Percentiles rank a stretch among this genome's conserved stretches.
Conservation (phyloP, 1,140 invertebrate species). For the Arion vulgaris region DNA sequence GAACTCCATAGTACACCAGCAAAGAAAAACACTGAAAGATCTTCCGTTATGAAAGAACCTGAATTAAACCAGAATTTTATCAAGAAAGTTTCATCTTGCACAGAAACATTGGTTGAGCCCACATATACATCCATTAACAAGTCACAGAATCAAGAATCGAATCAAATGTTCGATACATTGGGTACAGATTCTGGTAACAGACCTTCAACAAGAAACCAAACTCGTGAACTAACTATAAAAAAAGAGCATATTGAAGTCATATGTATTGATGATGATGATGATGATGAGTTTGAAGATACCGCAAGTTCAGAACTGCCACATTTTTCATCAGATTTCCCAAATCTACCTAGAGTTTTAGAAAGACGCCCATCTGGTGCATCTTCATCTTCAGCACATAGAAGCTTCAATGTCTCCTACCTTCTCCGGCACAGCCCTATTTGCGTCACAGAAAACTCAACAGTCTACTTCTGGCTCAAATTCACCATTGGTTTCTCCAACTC, state of each 20-base stretch:
- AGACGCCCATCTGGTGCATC: neutral
- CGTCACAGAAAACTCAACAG: neutral
- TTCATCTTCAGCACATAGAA: neutral
- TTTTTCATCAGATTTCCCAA: neutral
- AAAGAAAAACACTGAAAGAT: neutral
- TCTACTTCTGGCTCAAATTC: neutral
- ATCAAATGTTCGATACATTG: neutral
- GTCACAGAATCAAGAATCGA: neutral
- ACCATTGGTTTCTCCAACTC: neutral
- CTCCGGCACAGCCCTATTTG: neutral
- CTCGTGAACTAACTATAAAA: neutral
- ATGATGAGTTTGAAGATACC: neutral
- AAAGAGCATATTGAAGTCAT: constrained; percentile 3
- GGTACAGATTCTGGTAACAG: neutral
- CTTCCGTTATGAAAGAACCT: neutral
- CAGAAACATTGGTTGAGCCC: neutral
- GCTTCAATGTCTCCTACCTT: neutral
- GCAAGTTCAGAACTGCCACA: neutral
- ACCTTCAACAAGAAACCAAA: neutral
- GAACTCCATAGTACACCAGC: neutral
- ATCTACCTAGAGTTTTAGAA: neutral
- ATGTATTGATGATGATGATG: neutral
- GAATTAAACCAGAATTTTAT: neutral
- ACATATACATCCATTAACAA: neutral
- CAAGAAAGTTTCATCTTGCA: neutral